Evolutionary conservation across 2,888 invertebrate genomes (phyloP), one percentile per base, ranked within the genome.

Genomic region (Cetonia aurata): DNA sequence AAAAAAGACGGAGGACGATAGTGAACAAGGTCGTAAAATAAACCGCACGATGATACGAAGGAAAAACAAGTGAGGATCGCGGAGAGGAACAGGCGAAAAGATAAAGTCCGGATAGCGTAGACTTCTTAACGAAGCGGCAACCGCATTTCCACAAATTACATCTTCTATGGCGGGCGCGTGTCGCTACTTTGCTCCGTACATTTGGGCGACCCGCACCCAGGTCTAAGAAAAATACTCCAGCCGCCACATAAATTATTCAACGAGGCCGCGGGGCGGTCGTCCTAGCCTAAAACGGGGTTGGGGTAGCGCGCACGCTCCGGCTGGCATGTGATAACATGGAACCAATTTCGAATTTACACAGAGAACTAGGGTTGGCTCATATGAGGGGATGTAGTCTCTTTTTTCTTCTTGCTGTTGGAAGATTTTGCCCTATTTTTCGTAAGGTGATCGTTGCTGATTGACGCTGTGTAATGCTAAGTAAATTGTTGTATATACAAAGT

Each of bases 241-340:
- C 25, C 15, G 13, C 15, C 17, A 17, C 17, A 52, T 52, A 52
- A 52, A 52, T 52, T 52, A 52, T 52, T 52, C 52, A 52, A 52
- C 52, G 52, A 12, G 13, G 17, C 52, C 52, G 52, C 25, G 25
- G 25, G 25, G 25, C 25, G 2, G 25, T 25, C 50, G 17, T 15
- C n/a, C 10, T 50, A 19, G 9, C 17, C 50, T 15, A 15, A 3
- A 10, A 15, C 17, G 8, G 50, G 50, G 9, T 15, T 15, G 13
- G 19, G 17, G 9, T 13, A 15, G 19, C 19, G 50, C 50, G 19
- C 15, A 50, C n/a, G 15, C 17, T 15, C 19, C 19, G 15, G n/a
- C 3, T 19, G 50, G 19, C 9, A 50, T 3, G 8, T 6, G 10
- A 50, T 4, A 46, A 15, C 46, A 15, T 46, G n/a, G 15, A 15